Evolutionary conservation across 2,888 invertebrate genomes (phyloP), one percentile per base, ranked within the genome.

Genomic region (Drosophila villosipedis): DNA sequence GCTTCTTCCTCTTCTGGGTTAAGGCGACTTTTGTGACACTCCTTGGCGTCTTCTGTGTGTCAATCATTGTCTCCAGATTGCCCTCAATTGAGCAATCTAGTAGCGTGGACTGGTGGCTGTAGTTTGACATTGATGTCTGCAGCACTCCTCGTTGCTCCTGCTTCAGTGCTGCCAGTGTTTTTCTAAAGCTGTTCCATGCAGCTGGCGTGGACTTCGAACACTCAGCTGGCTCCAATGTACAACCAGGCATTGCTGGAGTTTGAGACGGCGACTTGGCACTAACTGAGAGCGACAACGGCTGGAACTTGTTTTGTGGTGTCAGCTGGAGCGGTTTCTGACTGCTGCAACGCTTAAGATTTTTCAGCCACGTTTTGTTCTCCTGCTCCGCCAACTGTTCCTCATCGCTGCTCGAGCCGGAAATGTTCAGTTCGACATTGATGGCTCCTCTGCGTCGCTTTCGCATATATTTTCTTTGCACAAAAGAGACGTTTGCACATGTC

Each of bases 331-430:
- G 10, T 12, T 65, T 76, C 4, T 37, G 1, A 31, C 41, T 61
- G 4, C 52, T 65, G 22, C 35, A 43, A 30, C 28, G 58, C n/a
- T 30, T 68, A 0, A 61, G 7, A 31, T 33, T 59, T 10, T 39
- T 9, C 4, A 30, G 25, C 22, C 33, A 39, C 7, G 30, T 65
- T 35, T 30, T 33, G 7, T 68, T 71, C 12, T 71, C 57, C 37
- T 71, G 70, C 10, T 66, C 31, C 41, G 39, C 3, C 2, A 35
- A 14, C 41, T 41, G n/a, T 41, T 68, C 30, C 25, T 73, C 81
- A 28, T 73, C 73, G 52, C 68, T 77, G 58, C 80, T 80, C 2
- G 68, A 28, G 10, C 76, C 77, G 0, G 76, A 77, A 28, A 79
- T 79, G 1, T 30, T 4, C 1, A 66, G 12, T 3, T 52, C 54